A percentile compares a stretch with the other conserved stretches of the same genome.
These are phyloP conservation scores for Lithophane socia DNA, from an alignment of 2,888 invertebrate species.

Conservation along the genomic window DNA sequence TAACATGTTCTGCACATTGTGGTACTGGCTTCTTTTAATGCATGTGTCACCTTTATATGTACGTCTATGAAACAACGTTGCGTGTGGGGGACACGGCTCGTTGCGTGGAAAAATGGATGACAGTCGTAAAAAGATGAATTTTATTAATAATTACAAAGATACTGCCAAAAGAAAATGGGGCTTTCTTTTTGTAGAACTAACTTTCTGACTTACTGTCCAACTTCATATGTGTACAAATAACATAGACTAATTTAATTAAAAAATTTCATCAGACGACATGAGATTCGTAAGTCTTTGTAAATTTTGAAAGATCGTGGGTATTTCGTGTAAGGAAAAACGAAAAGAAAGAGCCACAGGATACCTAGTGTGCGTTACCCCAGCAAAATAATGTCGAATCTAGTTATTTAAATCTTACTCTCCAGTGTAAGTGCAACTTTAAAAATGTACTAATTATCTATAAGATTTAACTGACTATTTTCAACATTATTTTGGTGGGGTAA, in stretches of 20 bases:
- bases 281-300: not conserved
- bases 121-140: conserved; percentile 24
- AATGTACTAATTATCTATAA: too few relatives aligned
- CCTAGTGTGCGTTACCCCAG: too few relatives aligned
- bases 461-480: too few relatives aligned
- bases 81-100: conserved; percentile 50
- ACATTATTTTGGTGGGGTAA: too few relatives aligned
- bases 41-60: conserved; percentile 48
- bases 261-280: not conserved
- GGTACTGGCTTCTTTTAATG: conserved; percentile 24
- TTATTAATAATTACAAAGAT: conserved; percentile 4
- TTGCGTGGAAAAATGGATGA: conserved; percentile 29
- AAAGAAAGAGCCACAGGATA: not conserved
- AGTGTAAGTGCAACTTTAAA: too few relatives aligned
- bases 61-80: conserved; percentile 27
- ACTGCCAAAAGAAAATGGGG: not conserved
- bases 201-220: not conserved
- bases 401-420: too few relatives aligned
- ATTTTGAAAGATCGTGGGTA: not conserved
- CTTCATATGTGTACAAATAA: not conserved
- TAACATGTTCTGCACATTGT: conserved; percentile 22
- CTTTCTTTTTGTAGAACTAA: conserved; percentile 20
- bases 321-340: not conserved
- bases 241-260: not conserved
- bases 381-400: too few relatives aligned